Base-by-base conservation (phyloP, 1,140 invertebrate genomes). In the Glossosoma conforme region DNA sequence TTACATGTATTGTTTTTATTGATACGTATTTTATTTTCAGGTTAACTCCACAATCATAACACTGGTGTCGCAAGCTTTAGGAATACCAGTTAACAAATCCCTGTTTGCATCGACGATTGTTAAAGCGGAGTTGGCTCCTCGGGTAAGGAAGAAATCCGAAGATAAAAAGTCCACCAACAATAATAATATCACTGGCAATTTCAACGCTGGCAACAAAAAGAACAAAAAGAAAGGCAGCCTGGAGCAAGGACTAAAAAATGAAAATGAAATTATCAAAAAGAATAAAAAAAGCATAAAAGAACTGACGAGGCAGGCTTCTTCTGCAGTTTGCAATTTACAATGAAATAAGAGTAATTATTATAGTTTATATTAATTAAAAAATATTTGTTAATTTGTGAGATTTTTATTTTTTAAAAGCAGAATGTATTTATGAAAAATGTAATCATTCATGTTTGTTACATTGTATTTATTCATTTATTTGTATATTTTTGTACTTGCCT, bases 301-400 rank as follows among this genome's bases (percentile, higher is more conserved):
- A 54, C 48, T 69, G 9, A 67, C 68, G 44, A 63, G 65, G 36
- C 67, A 66, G 46, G 65, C 65, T 6, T 69, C 69, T 0, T 72
- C 70, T 0, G 65, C 68, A 19, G 62, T 75, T 44, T 75, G 72
- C 57, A 54, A 36, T 58, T 21, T 74, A 35, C 69, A 72, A 65
- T 72, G 65, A 68, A n/a, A n/a, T n/a, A n/a, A n/a, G n/a, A n/a
- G n/a, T n/a, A n/a, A n/a, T n/a, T n/a, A n/a, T n/a, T n/a, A n/a
- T n/a, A n/a, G n/a, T n/a, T n/a, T n/a, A n/a, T n/a, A n/a, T n/a
- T n/a, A n/a, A n/a, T n/a, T n/a, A n/a, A n/a, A n/a, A n/a, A n/a
- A n/a, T n/a, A n/a, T n/a, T n/a, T n/a, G n/a, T n/a, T n/a, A n/a
- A n/a, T n/a, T n/a, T n/a, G n/a, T n/a, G n/a, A n/a, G n/a, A n/a